Base-by-base conservation (phyloP, 2,888 invertebrate genomes). In the Tetragnatha montana region DNA sequence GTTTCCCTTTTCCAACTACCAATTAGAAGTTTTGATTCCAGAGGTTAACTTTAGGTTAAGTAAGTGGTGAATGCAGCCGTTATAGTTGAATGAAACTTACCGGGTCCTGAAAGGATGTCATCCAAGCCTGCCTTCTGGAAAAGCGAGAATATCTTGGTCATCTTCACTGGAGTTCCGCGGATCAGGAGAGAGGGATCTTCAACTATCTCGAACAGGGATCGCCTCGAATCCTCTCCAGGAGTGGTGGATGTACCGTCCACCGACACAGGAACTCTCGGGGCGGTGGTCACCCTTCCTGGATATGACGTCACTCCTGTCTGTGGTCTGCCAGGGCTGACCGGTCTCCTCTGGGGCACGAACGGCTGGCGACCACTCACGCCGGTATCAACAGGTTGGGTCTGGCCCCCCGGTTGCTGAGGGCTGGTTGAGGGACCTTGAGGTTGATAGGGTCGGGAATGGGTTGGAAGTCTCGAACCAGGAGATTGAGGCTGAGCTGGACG, bases 111-210 rank as follows among this genome's bases (percentile, higher is more conserved):
- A n/a, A 91, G 73, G 17, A 91, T 78, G 60, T 87, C 81, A 10
- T 88, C 86, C 12, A 92, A 80, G 12, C 91, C 91, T 35, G 91
- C 91, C 73, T 87, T 88, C 3, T 91, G 85, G 69, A 92, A 82
- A 8, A 91, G 75, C 17, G 86, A 82, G 49, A 91, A 88, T 10
- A 92, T 88, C 71, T 71, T 88, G 1, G 81, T 82, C 22, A 92
- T 83, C 21, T 88, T 73, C n/a, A 91, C 91, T 14, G 90, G 91
- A n/a, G 88, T 85, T 35, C 89, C 86, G 70, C 88, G 84, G 51
- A 92, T 85, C 7, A 89, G 73, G 19, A 92, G 80, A 14, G 91
- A 83, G 6, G 91, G 91, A 21, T 91, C 87, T 81, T 91, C 89
- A 0, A 92, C 89, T 19, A 92, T 91, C 74, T 91, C 91, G 19